phyloP scores from a whole-genome alignment of 2,797 vertebrate species.

The Pangasius macronema region DNA sequence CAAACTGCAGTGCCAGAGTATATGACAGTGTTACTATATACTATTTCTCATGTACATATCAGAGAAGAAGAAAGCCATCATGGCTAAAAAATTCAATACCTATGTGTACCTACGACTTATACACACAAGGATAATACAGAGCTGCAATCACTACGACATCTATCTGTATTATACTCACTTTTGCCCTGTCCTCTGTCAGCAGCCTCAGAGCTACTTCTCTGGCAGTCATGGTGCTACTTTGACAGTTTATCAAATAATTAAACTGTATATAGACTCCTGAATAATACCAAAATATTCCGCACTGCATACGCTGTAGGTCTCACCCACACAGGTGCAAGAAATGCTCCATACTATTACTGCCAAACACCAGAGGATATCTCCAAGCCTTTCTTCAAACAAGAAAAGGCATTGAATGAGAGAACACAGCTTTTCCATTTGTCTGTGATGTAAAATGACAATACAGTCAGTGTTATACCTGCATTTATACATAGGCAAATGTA shows the following conservation, averaged over 20 bases:
- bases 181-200: background rate
- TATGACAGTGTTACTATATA: background rate
- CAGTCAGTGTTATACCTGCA: background rate
- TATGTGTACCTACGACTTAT: background rate
- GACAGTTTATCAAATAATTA: conserved; percentile 19
- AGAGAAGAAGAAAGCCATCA: background rate
- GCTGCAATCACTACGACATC: background rate
- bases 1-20: background rate
- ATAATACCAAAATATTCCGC: conserved; percentile 15
- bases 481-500: background rate
- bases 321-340: conserved; percentile 10
- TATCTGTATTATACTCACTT: background rate
- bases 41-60: background rate
- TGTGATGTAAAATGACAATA: background rate
- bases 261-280: background rate
- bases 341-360: background rate
- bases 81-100: background rate
- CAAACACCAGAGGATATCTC: conserved; percentile 19
- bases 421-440: background rate
- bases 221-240: background rate
- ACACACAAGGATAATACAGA: background rate
- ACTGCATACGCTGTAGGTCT: background rate
- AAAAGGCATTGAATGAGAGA: background rate
- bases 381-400: background rate
- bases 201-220: background rate